Conservation (phyloP, 2,888 invertebrate genomes). For the Acronicta aceris region DNA sequence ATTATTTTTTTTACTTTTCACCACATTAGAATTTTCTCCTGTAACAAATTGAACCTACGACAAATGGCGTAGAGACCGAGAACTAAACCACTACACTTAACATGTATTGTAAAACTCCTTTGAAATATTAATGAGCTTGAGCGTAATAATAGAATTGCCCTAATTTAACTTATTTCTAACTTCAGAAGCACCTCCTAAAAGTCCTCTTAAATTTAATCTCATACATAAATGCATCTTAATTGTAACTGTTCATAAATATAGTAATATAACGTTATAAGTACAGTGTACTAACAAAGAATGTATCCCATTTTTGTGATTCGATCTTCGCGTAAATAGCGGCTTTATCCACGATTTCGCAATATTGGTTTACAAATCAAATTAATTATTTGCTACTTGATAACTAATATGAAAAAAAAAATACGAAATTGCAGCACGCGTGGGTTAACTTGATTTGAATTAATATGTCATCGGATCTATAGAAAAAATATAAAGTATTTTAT, state of each 20-base stretch:
- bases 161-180: too few species aligned
- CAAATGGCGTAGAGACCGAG: too few species aligned
- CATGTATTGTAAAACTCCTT: too few species aligned
- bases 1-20: too few species aligned
- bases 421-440: background rate
- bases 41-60: too few species aligned
- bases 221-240: background rate
- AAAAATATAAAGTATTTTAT: too few species aligned
- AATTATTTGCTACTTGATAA: slow-evolving; percentile 2
- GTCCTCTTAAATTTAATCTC: background rate
- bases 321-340: background rate
- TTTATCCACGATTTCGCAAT: slow-evolving; percentile 3
- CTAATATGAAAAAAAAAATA: background rate
- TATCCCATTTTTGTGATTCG: background rate
- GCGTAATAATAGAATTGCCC: too few species aligned
- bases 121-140: too few species aligned
- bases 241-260: background rate
- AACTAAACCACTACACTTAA: too few species aligned
- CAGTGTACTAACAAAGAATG: background rate
- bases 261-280: background rate
- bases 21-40: too few species aligned
- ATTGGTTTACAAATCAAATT: background rate
- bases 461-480: too few species aligned
- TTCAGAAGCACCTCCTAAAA: too few species aligned
- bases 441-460: background rate